Conservation (phyloP, 2,888 invertebrate species). For the Megamerina dolium region DNA sequence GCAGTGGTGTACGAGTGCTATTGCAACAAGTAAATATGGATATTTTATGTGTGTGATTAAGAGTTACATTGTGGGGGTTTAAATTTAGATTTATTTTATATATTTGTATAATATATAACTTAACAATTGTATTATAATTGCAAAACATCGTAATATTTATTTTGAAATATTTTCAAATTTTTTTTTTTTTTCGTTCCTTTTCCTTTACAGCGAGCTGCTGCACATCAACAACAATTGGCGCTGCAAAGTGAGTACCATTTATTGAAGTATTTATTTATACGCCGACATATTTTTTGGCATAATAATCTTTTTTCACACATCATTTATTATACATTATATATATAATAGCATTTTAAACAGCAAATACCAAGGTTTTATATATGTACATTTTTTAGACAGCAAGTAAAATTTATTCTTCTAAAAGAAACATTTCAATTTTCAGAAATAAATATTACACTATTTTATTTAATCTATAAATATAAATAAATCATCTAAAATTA, state of each 20-base stretch:
- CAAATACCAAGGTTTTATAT: conserved; percentile 23
- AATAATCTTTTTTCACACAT: no score
- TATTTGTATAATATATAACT: conserved; percentile 2
- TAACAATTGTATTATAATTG: no score
- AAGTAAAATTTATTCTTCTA: no score
- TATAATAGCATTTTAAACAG: conserved; percentile 8
- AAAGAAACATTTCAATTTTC: no score
- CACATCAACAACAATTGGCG: conserved; percentile 60
- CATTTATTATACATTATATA: conserved; percentile 2
- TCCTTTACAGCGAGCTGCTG: conserved; percentile 62
- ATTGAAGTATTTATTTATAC: background rate
- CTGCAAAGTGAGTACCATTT: conserved; percentile 49
- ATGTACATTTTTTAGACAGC: no score
- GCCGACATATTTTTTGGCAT: conserved; percentile 3
- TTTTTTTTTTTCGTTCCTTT: conserved; percentile 27
- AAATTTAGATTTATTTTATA: no score
- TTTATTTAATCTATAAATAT: no score
- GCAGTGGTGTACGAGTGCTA: conserved; percentile 42
- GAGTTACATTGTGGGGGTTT: no score
- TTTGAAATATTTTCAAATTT: background rate
- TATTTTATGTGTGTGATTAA: background rate
- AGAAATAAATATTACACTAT: no score
- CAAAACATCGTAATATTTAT: no score
- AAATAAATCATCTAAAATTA: no score
- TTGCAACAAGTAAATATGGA: conserved; percentile 37